Base-by-base conservation (phyloP, 2,113 vertebrate species). In the Ciconia boyciana region DNA sequence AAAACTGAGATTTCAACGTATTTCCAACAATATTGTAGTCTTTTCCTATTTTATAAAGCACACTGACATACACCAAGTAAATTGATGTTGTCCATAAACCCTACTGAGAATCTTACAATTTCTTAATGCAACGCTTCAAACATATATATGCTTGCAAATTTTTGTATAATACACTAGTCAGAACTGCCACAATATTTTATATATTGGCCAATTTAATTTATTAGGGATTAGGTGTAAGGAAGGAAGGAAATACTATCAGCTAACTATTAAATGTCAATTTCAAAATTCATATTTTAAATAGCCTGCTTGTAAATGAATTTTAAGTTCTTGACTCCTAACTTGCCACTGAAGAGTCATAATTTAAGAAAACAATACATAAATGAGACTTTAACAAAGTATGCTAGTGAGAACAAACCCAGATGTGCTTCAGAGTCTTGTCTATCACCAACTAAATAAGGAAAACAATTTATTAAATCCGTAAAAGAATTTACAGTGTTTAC, bases 1-100 rank as follows among this genome's bases (percentile, higher is more conserved):
- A 94, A 97, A 96, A 92, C 49, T 97, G 90, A 84, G 66, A 66
- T 90, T 94, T 93, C 87, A 95, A 85, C 69, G 44, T 77, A 88
- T 72, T 88, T 93, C 58, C 13, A 80, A 68, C 46, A 44, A 61
- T 68, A 64, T 12, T 92, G 25, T 58, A 52, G 43, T 51, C 26
- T 96, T 96, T 64, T 75, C 15, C 36, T 74, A 21, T 76, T 94
- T 96, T 87, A 25, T 90, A 92, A 94, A 93, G 31, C 61, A 82
- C 57, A 87, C 9, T 2, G 4, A 69, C 52, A 64, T 76, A 84
- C 61, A 79, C 12, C 9, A 54, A 76, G 61, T 57, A 87, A 94
- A 72, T 43, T 39, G 26, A 55, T 88, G 20, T 7, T 64, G 72
- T 65, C 39, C 20, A 16, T 81, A 89, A 87, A 76, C 36, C 31